Evolutionary conservation across 2,113 vertebrate genomes (phyloP), one percentile per base, ranked within the genome.

Genomic region (Triplophysa dalaica): DNA sequence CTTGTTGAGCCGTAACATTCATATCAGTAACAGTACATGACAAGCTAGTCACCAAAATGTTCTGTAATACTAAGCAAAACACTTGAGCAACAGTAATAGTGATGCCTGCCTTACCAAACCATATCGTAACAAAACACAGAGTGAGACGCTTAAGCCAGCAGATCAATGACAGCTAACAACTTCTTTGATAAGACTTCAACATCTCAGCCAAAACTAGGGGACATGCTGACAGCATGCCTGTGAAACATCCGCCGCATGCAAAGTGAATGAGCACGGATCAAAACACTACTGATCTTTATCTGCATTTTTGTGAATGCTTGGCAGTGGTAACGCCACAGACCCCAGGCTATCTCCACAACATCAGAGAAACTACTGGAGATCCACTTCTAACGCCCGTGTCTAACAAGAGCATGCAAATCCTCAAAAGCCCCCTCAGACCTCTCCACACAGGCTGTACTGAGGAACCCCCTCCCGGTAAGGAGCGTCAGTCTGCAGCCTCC

Each of bases 301-400:
- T 70, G 17, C 29, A 29, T 70, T 54, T 22, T 21, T 72, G 69
- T 33, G 52, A n/a, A n/a, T 29, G 58, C 2, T 2, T 45, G 41
- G 52, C 17, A 56, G n/a, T 4, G 29, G 54, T 50, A n/a, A 56
- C 50, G 60, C 26, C 54, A 48, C 81, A 75, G 70, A 67, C 79
- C 26, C 5, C 66, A 56, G 77, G 80, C 65, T 75, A 60, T 72
- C 70, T 74, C 24, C 17, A 61, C 65, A 77, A 80, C 80, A 82
- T 85, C 77, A 82, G 72, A 79, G 43, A 64, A 41, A 69, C 66
- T 50, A 79, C 52, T 62, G 67, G 80, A 79, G 77, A 72, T 70
- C 50, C 29, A 72, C 82, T 81, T 85, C 79, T 77, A 79, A 80
- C 81, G 73, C 75, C 38, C 60, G 9, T 56, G 45, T 77, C 77